phyloP scores from a whole-genome alignment of 2,797 vertebrate genomes.

The Pseudocheirus occidentalis region DNA sequence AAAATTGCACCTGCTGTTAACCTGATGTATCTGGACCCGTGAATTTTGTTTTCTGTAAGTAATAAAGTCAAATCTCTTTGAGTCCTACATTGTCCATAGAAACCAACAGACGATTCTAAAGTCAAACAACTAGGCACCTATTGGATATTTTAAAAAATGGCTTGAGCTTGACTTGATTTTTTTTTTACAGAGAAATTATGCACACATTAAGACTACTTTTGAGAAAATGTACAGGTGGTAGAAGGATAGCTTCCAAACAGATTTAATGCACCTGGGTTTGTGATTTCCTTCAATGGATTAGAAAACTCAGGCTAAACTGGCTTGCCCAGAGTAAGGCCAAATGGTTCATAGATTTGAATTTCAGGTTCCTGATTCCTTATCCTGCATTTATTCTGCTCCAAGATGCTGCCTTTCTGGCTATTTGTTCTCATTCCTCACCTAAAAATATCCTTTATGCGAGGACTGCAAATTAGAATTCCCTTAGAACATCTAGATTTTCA shows the following conservation, averaged over 20 bases:
- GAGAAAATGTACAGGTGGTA: slow-evolving; percentile 17
- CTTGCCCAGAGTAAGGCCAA: background rate
- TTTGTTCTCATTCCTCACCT: background rate
- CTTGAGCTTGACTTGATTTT: background rate
- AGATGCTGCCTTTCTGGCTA: background rate
- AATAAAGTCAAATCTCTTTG: background rate
- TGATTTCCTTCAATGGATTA: background rate
- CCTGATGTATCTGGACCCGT: background rate
- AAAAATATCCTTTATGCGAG: background rate
- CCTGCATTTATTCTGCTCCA: background rate
- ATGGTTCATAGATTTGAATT: background rate
- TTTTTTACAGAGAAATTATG: background rate
- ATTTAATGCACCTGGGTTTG: background rate
- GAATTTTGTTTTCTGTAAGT: background rate
- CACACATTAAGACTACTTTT: background rate
- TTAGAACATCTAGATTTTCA: slow-evolving; percentile 51
- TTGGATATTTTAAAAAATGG: background rate
- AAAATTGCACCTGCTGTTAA: background rate
- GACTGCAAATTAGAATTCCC: slow-evolving; percentile 10
- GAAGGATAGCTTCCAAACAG: background rate
- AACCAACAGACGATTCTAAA: background rate
- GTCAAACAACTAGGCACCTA: background rate
- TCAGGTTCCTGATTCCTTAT: background rate
- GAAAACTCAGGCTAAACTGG: background rate
- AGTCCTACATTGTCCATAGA: background rate